Evolutionary conservation across 2,113 vertebrate species (phyloP).

Genomic region (Sceloporus undulatus): DNA sequence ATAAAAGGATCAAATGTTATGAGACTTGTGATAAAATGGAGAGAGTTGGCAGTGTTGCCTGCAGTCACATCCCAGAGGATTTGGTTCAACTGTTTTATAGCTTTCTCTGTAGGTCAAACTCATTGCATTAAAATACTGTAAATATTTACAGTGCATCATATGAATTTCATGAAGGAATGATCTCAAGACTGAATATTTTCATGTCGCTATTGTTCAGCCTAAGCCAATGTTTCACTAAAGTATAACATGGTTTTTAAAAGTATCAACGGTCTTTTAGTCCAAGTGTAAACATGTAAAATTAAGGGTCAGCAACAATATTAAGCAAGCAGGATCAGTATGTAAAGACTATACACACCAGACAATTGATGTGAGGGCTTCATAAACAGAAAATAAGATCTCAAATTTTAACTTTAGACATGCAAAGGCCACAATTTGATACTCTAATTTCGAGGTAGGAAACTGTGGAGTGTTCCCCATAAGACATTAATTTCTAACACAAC

Average conservation of each 20-base stretch:
- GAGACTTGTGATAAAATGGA: slow-evolving; percentile 23
- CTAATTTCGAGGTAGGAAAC: not conserved
- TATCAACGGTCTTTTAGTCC: slow-evolving; percentile 11
- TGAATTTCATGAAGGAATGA: slow-evolving; percentile 41
- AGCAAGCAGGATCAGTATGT: not conserved
- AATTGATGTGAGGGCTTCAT: not conserved
- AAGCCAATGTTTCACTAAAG: slow-evolving; percentile 21
- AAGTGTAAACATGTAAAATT: slow-evolving; percentile 14
- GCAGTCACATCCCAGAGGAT: not conserved
- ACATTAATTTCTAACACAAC: no score
- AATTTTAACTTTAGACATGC: not conserved
- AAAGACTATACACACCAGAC: not conserved
- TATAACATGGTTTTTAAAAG: slow-evolving; percentile 7
- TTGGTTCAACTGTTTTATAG: slow-evolving; percentile 25
- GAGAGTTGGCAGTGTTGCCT: not conserved
- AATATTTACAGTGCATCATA: slow-evolving; percentile 36
- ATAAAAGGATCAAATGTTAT: slow-evolving; percentile 41
- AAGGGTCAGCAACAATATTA: not conserved
- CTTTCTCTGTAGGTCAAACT: slow-evolving; percentile 29
- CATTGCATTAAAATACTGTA: slow-evolving; percentile 35
- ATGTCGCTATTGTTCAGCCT: slow-evolving; percentile 7
- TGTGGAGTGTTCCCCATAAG: no score
- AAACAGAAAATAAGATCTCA: not conserved
- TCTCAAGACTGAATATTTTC: not conserved
- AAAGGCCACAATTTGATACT: not conserved